Percentiles rank a stretch among this genome's conserved stretches.
These are phyloP conservation scores for Euglossa dilemma DNA, from an alignment of 1,140 invertebrate genomes.

Conservation along the genomic window DNA sequence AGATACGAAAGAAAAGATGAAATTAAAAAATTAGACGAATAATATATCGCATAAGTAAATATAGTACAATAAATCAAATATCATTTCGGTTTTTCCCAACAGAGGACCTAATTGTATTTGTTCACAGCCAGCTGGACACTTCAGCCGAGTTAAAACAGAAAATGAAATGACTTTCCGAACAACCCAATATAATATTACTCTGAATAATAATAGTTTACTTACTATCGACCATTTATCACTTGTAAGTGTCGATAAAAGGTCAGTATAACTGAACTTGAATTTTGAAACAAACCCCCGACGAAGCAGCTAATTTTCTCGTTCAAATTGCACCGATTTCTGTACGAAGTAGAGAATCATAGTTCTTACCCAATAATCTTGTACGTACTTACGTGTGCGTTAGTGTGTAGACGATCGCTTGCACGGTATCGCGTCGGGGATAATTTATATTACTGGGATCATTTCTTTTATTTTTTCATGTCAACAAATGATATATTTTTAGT, in stretches of 20 bases:
- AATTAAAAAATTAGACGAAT: background rate
- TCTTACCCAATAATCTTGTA: no score
- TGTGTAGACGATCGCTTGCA: background rate
- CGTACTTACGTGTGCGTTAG: no score
- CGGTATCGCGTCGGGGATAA: slow-evolving; percentile 12
- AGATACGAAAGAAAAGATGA: background rate
- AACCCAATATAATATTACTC: no score
- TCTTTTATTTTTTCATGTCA: slow-evolving; percentile 73
- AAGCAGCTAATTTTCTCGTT: slow-evolving; percentile 7
- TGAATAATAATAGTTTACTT: slow-evolving; percentile 5
- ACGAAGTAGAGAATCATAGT: background rate
- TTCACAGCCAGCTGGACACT: no score
- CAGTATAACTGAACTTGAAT: background rate
- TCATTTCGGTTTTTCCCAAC: no score
- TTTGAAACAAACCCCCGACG: no score
- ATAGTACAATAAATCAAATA: background rate
- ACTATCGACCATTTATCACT: slow-evolving; percentile 2
- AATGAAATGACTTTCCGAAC: no score
- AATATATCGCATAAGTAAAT: background rate
- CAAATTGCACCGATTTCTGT: background rate
- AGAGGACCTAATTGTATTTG: no score
- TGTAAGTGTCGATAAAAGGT: background rate
- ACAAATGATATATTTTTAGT: slow-evolving; percentile 78
- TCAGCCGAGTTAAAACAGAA: no score
- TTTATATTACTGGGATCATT: slow-evolving; percentile 46